Evolutionary conservation across 2,113 vertebrate genomes (phyloP).

Genomic region (Datnioides undecimradiatus): DNA sequence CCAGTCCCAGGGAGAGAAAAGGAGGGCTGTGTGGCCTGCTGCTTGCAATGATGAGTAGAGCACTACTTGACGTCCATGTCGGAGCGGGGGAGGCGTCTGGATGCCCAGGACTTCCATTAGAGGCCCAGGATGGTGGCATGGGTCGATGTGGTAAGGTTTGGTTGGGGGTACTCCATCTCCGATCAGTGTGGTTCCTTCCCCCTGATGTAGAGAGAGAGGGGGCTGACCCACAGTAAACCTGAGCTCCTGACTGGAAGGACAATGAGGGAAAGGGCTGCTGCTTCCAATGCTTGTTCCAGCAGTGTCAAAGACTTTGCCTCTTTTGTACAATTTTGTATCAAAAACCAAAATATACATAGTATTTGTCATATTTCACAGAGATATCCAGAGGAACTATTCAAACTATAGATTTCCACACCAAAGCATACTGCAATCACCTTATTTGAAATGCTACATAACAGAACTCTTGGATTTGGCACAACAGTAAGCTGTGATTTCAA

Average conservation of each 20-base stretch:
- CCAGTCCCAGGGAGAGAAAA: slow-evolving; percentile 69
- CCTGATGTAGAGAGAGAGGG: slow-evolving; percentile 65
- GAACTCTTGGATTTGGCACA: slow-evolving; percentile 2
- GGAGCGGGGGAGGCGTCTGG: slow-evolving; percentile 77
- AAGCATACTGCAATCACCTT: neutral
- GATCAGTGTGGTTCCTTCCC: slow-evolving; percentile 78
- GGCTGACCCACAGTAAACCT: slow-evolving; percentile 74
- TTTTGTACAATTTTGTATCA: slow-evolving; percentile 38
- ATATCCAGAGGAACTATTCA: neutral
- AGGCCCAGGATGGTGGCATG: slow-evolving; percentile 79
- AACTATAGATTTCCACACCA: neutral
- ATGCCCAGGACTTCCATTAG: slow-evolving; percentile 84
- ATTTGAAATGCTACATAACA: neutral
- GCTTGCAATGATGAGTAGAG: slow-evolving; percentile 79
- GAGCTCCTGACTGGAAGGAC: slow-evolving; percentile 74
- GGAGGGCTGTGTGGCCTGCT: slow-evolving; percentile 73
- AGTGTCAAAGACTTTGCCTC: slow-evolving; percentile 38
- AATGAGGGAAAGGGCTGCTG: slow-evolving; percentile 64
- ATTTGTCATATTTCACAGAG: slow-evolving; percentile 5
- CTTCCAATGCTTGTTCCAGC: slow-evolving; percentile 38
- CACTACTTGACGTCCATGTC: slow-evolving; percentile 75
- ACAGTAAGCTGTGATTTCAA: slow-evolving; percentile 8
- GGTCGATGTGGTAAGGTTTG: slow-evolving; percentile 83
- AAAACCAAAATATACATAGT: slow-evolving; percentile 2
- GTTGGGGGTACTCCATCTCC: slow-evolving; percentile 84